Percentiles rank a stretch among this genome's conserved stretches.
phyloP scores from a whole-genome alignment of 1,140 invertebrate genomes.

The Drosophila bifasciata region DNA sequence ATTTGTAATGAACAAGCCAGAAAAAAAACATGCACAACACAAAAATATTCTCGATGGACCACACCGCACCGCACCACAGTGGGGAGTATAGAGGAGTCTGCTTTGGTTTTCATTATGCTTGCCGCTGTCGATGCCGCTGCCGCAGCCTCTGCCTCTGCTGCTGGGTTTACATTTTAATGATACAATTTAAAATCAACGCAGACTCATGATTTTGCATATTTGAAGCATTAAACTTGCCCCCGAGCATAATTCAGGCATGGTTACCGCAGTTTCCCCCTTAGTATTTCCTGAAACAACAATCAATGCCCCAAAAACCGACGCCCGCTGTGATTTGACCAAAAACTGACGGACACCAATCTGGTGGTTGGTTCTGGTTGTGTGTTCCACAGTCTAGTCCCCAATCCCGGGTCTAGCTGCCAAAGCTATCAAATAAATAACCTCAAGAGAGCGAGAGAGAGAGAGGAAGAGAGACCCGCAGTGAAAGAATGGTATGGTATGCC shows the following conservation, averaged over 20 bases:
- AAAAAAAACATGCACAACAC: constrained; percentile 57
- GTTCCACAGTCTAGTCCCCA: constrained; percentile 2
- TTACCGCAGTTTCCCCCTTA: constrained; percentile 29
- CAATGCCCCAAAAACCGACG: constrained; percentile 60
- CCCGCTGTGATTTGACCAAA: constrained; percentile 81
- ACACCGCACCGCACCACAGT: constrained; percentile 14
- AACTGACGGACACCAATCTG: constrained; percentile 61
- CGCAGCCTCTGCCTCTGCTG: constrained; percentile 10
- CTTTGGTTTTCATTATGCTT: constrained; percentile 69
- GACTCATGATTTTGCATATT: constrained; percentile 83
- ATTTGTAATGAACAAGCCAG: constrained; percentile 78
- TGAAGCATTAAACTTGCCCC: constrained; percentile 71
- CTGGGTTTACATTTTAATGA: constrained; percentile 73
- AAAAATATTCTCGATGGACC: constrained; percentile 46
- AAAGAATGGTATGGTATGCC: constrained; percentile 62
- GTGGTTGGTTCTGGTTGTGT: constrained; percentile 18
- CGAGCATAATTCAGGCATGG: constrained; percentile 72
- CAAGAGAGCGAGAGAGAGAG: background rate
- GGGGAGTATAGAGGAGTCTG: constrained; percentile 30
- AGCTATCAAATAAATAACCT: constrained; percentile 80
- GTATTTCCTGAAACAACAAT: constrained; percentile 54
- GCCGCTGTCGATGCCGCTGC: background rate
- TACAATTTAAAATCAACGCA: constrained; percentile 83
- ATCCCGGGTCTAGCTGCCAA: constrained; percentile 55
- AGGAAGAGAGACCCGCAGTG: constrained; percentile 60